A percentile compares a stretch with the other conserved stretches of the same genome.
Evolutionary conservation across 2,888 invertebrate genomes (phyloP).

Genomic region (Eubasilissa splendida): DNA sequence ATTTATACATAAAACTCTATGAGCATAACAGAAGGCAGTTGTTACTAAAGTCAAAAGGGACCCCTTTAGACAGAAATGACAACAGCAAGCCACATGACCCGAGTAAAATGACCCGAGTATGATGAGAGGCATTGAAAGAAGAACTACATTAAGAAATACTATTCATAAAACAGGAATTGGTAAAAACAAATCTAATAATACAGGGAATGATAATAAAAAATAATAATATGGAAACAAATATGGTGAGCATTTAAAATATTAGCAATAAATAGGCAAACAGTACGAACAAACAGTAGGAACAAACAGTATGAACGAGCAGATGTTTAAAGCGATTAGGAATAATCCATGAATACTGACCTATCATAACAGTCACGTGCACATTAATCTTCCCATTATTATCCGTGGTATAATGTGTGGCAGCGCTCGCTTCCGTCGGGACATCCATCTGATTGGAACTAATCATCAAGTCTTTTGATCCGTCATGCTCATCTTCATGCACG

Average conservation of each 20-base stretch:
- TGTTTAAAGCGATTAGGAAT: constrained; percentile 63
- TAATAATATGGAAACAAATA: background rate
- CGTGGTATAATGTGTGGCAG: constrained; percentile 75
- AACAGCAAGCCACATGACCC: too few species aligned
- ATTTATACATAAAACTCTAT: constrained; percentile 28
- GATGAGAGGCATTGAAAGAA: too few species aligned
- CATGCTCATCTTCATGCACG: constrained; percentile 74
- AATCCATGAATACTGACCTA: constrained; percentile 73
- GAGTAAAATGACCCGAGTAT: too few species aligned
- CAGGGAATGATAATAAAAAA: background rate
- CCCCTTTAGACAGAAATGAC: background rate
- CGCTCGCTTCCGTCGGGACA: constrained; percentile 69
- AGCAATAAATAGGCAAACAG: background rate
- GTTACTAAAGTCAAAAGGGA: constrained; percentile 2
- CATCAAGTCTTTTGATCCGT: constrained; percentile 73
- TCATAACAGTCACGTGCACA: constrained; percentile 90
- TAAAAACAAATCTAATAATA: background rate
- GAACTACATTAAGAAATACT: too few species aligned
- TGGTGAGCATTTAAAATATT: background rate
- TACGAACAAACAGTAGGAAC: background rate
- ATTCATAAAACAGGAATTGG: too few species aligned
- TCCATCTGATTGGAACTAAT: constrained; percentile 70
- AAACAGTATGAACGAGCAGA: background rate
- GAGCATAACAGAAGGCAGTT: constrained; percentile 1
- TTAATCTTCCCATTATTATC: constrained; percentile 90